Conservation (phyloP, 2,797 vertebrate species). For the Busarellus nigricollis region DNA sequence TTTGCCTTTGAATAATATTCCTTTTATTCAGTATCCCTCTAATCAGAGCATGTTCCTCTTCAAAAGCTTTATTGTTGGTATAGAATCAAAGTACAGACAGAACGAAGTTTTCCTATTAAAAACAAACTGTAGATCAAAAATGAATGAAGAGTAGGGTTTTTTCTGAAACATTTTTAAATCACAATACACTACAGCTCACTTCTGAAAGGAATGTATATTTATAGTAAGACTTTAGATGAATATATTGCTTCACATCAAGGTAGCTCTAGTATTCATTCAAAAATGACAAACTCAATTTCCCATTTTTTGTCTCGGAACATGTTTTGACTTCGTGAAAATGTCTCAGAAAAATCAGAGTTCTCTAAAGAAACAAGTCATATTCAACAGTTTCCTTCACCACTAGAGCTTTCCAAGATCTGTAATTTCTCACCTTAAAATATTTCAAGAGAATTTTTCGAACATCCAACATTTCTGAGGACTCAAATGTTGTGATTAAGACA, state of each 20-base stretch:
- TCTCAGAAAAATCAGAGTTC: not conserved
- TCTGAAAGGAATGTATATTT: not conserved
- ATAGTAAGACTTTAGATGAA: not conserved
- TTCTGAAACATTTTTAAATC: not conserved
- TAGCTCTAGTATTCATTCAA: not conserved
- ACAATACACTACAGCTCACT: not conserved
- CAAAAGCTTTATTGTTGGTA: not conserved
- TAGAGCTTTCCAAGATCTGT: not conserved
- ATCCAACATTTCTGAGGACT: not conserved
- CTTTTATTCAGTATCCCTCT: not conserved
- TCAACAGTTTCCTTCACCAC: not conserved
- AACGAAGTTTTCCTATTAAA: not conserved
- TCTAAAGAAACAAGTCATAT: not conserved
- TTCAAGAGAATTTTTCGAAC: not conserved
- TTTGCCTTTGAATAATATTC: not conserved
- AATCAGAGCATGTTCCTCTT: not conserved
- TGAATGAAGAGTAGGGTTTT: not conserved
- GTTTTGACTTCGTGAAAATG: not conserved
- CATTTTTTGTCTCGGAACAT: not conserved
- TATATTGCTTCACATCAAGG: not conserved
- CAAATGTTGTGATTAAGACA: fast-evolving
- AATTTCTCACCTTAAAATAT: not conserved
- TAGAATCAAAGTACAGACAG: not conserved
- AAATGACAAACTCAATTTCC: not conserved
- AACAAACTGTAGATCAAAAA: not conserved